Percentiles rank a stretch among this genome's conserved stretches.
Conservation (phyloP, 2,113 vertebrate species). For the Poeciliopsis occidentalis region DNA sequence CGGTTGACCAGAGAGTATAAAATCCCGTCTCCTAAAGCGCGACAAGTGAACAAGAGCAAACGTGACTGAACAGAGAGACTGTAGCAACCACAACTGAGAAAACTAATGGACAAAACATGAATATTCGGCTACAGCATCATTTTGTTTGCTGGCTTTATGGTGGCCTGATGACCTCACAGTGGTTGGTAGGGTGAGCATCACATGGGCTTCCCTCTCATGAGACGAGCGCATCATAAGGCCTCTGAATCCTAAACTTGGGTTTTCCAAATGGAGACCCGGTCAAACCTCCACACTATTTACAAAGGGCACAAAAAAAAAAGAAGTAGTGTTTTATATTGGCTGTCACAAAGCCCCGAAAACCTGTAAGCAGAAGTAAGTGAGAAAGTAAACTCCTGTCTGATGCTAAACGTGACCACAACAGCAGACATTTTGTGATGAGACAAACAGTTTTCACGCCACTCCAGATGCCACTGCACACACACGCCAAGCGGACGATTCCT, state of each 20-base stretch:
- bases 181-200: conserved; percentile 58
- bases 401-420: background rate
- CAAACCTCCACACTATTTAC: too few species aligned
- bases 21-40: too few species aligned
- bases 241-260: conserved; percentile 1
- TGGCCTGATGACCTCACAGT: conserved; percentile 26
- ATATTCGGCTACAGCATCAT: background rate
- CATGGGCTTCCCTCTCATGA: conserved; percentile 47
- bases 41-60: background rate
- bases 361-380: background rate
- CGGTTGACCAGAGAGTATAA: too few species aligned
- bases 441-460: background rate
- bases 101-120: background rate
- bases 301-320: background rate
- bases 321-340: background rate
- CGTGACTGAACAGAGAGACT: background rate
- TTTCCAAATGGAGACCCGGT: too few species aligned
- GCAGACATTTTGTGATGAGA: background rate
- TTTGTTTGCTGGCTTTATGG: background rate
- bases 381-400: background rate
- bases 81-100: background rate
- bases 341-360: background rate
- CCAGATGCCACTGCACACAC: background rate
- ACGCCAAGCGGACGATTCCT: background rate
- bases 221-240: conserved; percentile 29